phyloP scores from a whole-genome alignment of 2,888 invertebrate species.

The Volucella bombylans region DNA sequence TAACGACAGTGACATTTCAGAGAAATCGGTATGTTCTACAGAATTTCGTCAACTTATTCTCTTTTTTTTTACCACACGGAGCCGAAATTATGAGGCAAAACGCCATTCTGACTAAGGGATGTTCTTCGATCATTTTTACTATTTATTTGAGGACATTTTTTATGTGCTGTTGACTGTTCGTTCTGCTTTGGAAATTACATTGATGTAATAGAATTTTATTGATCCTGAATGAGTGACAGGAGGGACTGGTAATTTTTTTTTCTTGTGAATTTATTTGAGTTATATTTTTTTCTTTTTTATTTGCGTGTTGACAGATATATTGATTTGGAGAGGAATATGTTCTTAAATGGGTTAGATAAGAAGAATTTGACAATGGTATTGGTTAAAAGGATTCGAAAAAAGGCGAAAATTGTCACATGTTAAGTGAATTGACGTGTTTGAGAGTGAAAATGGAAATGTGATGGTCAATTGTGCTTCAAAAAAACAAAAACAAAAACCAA shows the following conservation, averaged over 20 bases:
- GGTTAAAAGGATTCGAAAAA: conserved; percentile 4
- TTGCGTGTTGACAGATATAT: conserved; percentile 70
- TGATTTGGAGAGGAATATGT: conserved; percentile 44
- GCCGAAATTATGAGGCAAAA: conserved; percentile 62
- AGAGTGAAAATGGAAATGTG: background rate
- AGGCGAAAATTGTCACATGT: conserved; percentile 20
- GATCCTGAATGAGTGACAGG: conserved; percentile 67
- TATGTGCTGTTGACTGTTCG: conserved; percentile 41
- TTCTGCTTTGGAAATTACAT: conserved; percentile 57
- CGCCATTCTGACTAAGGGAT: conserved; percentile 60
- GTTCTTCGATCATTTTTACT: conserved; percentile 46
- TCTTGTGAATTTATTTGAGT: conserved; percentile 63
- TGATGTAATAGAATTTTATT: conserved; percentile 72
- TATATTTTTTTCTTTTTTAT: conserved; percentile 42
- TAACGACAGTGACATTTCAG: conserved; percentile 17
- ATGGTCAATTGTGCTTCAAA: conserved; percentile 3
- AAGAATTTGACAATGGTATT: background rate
- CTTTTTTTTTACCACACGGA: conserved; percentile 62
- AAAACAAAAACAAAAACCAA: background rate
- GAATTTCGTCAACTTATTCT: conserved; percentile 10
- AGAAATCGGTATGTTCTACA: conserved; percentile 38
- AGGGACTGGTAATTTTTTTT: conserved; percentile 46
- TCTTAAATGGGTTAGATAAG: background rate
- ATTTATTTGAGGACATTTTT: conserved; percentile 49
- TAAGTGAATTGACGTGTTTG: conserved; percentile 15